Conservation (phyloP, 2,113 vertebrate genomes). For the Tringa solitaria region DNA sequence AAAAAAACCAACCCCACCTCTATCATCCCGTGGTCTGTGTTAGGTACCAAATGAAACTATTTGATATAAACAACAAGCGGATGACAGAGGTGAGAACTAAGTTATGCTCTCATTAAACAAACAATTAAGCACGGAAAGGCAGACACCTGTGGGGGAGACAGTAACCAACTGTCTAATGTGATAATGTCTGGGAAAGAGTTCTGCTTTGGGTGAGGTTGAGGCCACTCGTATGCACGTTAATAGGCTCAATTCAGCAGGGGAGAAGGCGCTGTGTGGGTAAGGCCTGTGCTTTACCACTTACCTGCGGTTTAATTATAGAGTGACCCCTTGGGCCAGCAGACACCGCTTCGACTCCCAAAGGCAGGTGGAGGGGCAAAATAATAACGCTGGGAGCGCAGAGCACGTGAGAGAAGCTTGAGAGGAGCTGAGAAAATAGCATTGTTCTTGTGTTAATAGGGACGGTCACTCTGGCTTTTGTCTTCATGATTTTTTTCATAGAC, state of each 20-base stretch:
- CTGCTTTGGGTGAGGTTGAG: neutral
- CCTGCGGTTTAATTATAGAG: neutral
- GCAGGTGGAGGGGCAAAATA: neutral
- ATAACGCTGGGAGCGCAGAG: neutral
- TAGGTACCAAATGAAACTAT: neutral
- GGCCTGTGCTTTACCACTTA: neutral
- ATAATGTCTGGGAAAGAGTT: neutral
- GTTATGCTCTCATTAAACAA: neutral
- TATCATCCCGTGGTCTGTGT: neutral
- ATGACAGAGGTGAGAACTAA: neutral
- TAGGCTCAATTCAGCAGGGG: neutral
- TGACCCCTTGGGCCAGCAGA: neutral
- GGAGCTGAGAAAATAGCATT: neutral
- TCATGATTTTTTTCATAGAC: neutral
- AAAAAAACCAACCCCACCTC: fast-evolving
- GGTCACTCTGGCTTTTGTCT: neutral
- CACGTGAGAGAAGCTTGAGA: neutral
- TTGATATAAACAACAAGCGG: neutral
- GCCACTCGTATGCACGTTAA: neutral
- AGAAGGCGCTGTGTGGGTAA: neutral
- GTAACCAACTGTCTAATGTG: neutral
- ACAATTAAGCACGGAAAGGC: neutral
- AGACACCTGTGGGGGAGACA: neutral
- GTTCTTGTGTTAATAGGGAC: neutral
- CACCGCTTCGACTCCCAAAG: neutral